Evolutionary conservation across 2,797 vertebrate species (phyloP), one percentile per base, ranked within the genome.

Genomic region (Gymnothorax javanicus): DNA sequence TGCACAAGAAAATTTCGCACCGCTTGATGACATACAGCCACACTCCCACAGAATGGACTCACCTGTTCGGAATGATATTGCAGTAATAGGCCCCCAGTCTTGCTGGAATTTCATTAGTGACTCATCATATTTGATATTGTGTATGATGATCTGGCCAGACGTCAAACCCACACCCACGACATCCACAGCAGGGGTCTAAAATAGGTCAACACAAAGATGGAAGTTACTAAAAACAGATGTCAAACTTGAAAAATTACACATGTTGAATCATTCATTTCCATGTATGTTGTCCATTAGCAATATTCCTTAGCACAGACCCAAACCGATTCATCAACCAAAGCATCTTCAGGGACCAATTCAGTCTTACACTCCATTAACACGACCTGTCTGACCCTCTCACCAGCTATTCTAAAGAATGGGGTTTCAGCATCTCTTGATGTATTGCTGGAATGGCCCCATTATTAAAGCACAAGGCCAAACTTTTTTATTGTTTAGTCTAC

Each of bases 21-120:
- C 7, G 27, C 43, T 52, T 77, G 15, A 75, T 75, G 13, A 33
- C 9, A 4, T 12, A 43, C 2, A 43, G 27, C 50, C 73, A 52
- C 27, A 12, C 27, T 67, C 20, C 13, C 56, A 85, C 15, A 81
- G n/a, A 0, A 9, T 9, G 54, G 56, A 54, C 62, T 91, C 93
- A 98, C 98, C 98, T 95, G 97, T 99, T 77, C 98, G 96, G 93
- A 99, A 99, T 87, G 97, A 96, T 85, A 99, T 95, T 1, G 97
- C 94, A 79, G 95, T 99, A 92, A 99, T 93, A 64, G 98, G 98
- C 88, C 98, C 98, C 98, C 98, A 99, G 91, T 99, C 98, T 91
- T 99, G 98, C 0, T 94, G 96, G 94, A 99, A 99, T 87, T 94
- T 98, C 97, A 99, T 98, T 87, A 99, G 90, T 0, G 95, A 97